phyloP scores from a whole-genome alignment of 30 jellyfish, hydroid and myxozoan genomes.

The Morbakka virulenta region DNA sequence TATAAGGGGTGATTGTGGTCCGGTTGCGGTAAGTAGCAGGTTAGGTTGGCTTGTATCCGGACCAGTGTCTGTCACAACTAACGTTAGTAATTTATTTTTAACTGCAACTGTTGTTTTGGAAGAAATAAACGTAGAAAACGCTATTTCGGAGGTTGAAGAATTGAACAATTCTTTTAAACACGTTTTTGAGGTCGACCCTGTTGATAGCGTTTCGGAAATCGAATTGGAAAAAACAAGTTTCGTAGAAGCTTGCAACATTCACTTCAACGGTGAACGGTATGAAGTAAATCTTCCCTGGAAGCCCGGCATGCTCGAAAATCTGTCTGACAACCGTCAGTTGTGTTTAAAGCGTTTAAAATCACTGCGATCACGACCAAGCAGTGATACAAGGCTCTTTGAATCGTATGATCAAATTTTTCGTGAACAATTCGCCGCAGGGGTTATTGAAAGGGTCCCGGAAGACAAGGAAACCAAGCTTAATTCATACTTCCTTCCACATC shows the following conservation, averaged over 20 bases:
- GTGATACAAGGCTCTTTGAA: background rate
- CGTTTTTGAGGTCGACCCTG: constrained; percentile 2
- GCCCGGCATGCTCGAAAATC: background rate
- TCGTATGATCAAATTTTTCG: too few relatives aligned
- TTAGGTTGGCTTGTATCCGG: too few relatives aligned
- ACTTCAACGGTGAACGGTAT: constrained; percentile 5
- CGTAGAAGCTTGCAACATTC: too few relatives aligned
- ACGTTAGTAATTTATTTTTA: background rate
- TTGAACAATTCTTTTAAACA: background rate
- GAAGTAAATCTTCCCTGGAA: constrained; percentile 5
- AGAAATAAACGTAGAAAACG: too few relatives aligned
- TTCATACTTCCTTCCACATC: background rate
- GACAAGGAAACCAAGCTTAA: background rate
- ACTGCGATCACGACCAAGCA: background rate
- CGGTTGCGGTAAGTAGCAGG: constrained; percentile 16
- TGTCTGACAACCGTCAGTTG: too few relatives aligned
- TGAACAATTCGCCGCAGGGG: too few relatives aligned
- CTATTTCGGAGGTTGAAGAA: background rate
- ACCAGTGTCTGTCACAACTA: background rate
- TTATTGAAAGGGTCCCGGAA: too few relatives aligned
- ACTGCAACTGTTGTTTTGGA: too few relatives aligned
- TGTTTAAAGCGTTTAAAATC: background rate
- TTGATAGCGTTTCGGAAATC: background rate
- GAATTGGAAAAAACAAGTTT: background rate
- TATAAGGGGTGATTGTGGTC: background rate